Evolutionary conservation across 2,888 invertebrate species (phyloP), one percentile per base, ranked within the genome.

Genomic region (Dryocosmus kuriphilus): DNA sequence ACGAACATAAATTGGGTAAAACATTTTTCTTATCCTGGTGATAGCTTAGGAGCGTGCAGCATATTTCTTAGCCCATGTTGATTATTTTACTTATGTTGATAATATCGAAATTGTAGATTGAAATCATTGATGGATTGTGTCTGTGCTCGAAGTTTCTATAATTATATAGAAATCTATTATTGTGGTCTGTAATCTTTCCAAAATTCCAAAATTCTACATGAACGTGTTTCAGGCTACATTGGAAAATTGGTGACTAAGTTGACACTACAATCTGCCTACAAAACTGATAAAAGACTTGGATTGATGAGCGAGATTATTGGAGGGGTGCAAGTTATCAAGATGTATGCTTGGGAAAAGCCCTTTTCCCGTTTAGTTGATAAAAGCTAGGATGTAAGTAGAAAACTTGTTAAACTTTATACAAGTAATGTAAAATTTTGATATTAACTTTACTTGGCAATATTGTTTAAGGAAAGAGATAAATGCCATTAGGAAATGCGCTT

Each of bases 291-390:
- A 85, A 92, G 98, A 2, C 96, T 98, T 3, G 93, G 96, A 41
- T 91, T 98, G 1, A 98, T 98, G 97, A 97, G 96, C 88, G 98
- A 97, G 89, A 95, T 97, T 0, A 94, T 98, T 60, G 94, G 95
- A 86, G 98, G 97, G 0, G 96, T 97, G 85, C 94, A 96, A 80
- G 95, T 97, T 0, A 96, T 97, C 83, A 97, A 97, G 90, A 97
- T 97, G 97, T 97, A 96, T 88, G 96, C 96, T 0, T 97, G 97
- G 95, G 97, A 97, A 90, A 94, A 94, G 51, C 96, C 96, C 0
- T 97, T 97, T 88, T 94, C 95, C 0, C 93, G 93, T n/a, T 89
- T 95, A 7, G 92, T 95, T 1, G 93, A 91, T 51, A 89, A 92
- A n/a, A 61, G 91, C 93, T 1, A 87, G 94, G 88, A 90, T 90